Conservation (phyloP, 2,797 vertebrate genomes). For the Decapterus maruadsi region DNA sequence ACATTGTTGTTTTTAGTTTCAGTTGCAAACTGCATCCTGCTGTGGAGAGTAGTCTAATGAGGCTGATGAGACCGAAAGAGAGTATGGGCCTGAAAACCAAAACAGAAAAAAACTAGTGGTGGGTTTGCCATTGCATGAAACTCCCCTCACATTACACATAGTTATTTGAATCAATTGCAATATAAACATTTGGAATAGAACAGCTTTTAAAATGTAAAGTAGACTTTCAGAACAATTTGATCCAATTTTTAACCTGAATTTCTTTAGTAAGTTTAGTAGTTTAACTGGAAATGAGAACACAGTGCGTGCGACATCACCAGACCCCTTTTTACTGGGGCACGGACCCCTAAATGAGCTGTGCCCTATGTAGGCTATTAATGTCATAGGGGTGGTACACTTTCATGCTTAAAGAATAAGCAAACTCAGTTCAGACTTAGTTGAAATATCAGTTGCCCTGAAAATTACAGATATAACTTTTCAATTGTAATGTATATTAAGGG, state of each 20-base stretch:
- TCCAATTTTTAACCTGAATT: background rate
- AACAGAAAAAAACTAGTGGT: background rate
- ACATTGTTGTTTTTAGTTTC: background rate
- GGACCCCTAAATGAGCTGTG: too few species aligned
- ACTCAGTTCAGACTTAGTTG: too few species aligned
- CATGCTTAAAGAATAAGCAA: too few species aligned
- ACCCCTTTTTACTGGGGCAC: too few species aligned
- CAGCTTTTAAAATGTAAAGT: slow-evolving; percentile 1
- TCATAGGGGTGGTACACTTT: too few species aligned
- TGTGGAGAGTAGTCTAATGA: slow-evolving; percentile 23
- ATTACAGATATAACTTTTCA: too few species aligned
- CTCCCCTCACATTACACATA: background rate
- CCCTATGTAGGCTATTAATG: too few species aligned
- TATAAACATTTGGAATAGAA: background rate
- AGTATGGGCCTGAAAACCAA: slow-evolving; percentile 4
- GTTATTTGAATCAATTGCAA: background rate
- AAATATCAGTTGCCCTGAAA: too few species aligned
- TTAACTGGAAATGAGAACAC: background rate
- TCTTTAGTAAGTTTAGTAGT: too few species aligned
- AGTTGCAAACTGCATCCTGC: slow-evolving; percentile 7
- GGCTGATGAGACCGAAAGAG: slow-evolving; percentile 4
- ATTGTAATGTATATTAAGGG: too few species aligned
- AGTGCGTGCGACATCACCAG: background rate
- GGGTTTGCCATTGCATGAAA: background rate
- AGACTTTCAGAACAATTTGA: background rate